phyloP scores from a whole-genome alignment of 2,888 invertebrate species.

The Aromia moschata region DNA sequence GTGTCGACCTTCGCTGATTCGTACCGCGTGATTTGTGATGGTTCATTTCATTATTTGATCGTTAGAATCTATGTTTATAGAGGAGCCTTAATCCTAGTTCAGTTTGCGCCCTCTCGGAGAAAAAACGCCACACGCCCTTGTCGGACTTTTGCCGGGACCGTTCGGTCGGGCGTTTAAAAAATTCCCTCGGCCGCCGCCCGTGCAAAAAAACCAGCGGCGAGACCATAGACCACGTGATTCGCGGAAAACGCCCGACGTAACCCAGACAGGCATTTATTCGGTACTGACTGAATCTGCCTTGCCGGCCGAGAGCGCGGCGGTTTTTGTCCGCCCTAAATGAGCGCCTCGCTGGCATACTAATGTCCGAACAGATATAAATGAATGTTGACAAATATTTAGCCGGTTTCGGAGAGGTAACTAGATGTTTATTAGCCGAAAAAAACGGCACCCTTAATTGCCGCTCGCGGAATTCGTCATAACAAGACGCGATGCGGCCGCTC shows the following conservation, averaged over 20 bases:
- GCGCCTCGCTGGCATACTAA: slow-evolving; percentile 52
- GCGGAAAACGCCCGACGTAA: slow-evolving; percentile 49
- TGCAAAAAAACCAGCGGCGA: slow-evolving; percentile 41
- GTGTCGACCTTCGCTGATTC: too few relatives aligned
- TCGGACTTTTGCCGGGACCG: slow-evolving; percentile 3
- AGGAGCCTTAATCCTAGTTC: too few relatives aligned
- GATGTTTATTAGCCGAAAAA: slow-evolving; percentile 49
- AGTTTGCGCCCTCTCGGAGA: background rate
- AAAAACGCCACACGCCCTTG: slow-evolving; percentile 10
- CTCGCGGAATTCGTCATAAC: slow-evolving; percentile 45
- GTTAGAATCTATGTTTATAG: too few relatives aligned
- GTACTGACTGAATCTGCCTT: slow-evolving; percentile 33
- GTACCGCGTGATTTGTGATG: too few relatives aligned
- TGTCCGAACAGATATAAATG: slow-evolving; percentile 44
- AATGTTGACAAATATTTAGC: slow-evolving; percentile 54
- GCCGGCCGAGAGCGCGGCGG: slow-evolving; percentile 28
- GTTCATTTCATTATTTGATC: too few relatives aligned
- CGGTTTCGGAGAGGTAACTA: slow-evolving; percentile 48
- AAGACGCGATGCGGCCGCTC: slow-evolving; percentile 23
- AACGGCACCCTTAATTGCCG: slow-evolving; percentile 45
- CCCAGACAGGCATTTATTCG: slow-evolving; percentile 53
- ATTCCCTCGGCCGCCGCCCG: slow-evolving; percentile 35
- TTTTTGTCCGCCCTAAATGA: slow-evolving; percentile 49
- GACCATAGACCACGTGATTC: slow-evolving; percentile 54
- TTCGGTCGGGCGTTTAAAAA: slow-evolving; percentile 42